phyloP scores from a whole-genome alignment of 2,113 vertebrate species.

The Corydoras maculifer region DNA sequence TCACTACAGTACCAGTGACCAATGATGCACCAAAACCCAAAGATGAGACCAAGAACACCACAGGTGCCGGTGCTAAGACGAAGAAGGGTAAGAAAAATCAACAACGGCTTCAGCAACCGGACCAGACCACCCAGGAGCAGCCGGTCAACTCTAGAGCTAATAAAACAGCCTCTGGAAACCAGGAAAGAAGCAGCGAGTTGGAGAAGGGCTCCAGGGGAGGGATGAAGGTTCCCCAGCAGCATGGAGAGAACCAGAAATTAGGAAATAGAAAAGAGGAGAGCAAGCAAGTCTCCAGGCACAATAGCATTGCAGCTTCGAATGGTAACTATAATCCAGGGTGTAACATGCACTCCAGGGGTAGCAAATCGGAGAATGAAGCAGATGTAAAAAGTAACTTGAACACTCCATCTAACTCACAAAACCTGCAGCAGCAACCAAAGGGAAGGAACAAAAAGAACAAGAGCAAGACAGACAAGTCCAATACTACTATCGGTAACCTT shows the following conservation, averaged over 20 bases:
- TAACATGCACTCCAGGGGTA: slow-evolving; percentile 51
- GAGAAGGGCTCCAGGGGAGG: slow-evolving; percentile 50
- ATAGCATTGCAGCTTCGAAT: slow-evolving; percentile 50
- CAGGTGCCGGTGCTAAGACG: slow-evolving; percentile 60
- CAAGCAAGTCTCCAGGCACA: slow-evolving; percentile 56
- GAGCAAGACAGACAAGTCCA: slow-evolving; percentile 84
- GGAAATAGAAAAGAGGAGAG: slow-evolving; percentile 62
- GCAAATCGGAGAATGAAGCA: slow-evolving; percentile 53
- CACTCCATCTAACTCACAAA: slow-evolving; percentile 58
- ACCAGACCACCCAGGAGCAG: slow-evolving; percentile 54
- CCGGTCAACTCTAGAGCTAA: slow-evolving; percentile 60
- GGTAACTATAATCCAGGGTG: slow-evolving; percentile 35
- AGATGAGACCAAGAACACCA: slow-evolving; percentile 58
- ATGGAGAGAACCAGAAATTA: slow-evolving; percentile 47
- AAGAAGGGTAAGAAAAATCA: slow-evolving; percentile 84
- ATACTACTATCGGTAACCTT: slow-evolving; percentile 73
- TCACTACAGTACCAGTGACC: slow-evolving; percentile 42
- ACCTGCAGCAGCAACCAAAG: slow-evolving; percentile 71
- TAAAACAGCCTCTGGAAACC: slow-evolving; percentile 58
- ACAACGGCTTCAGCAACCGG: slow-evolving; percentile 58
- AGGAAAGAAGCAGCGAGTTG: slow-evolving; percentile 62
- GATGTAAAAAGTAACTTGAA: slow-evolving; percentile 50
- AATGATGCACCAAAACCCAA: slow-evolving; percentile 64
- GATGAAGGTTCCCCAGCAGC: slow-evolving; percentile 54
- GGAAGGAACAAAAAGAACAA: slow-evolving; percentile 86